phyloP scores from a whole-genome alignment of 2,113 vertebrate species.

The Labeo rohita region DNA sequence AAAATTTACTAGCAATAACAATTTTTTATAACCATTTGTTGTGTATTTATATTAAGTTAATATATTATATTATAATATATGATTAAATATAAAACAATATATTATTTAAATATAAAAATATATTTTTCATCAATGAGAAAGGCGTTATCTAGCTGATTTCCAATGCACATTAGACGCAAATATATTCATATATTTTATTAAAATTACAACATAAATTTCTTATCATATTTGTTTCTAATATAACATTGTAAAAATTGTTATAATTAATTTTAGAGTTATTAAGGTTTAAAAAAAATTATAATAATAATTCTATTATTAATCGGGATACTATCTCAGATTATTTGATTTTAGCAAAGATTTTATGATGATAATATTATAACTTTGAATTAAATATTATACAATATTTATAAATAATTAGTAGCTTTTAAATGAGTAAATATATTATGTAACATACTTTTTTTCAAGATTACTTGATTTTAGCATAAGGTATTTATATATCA shows the following conservation, averaged over 20 bases:
- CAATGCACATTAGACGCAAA: background rate
- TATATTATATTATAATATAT: too few species aligned
- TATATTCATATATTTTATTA: background rate
- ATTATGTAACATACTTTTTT: too few species aligned
- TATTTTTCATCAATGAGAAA: background rate
- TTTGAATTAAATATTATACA: too few species aligned
- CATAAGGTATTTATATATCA: too few species aligned
- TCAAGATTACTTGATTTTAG: too few species aligned
- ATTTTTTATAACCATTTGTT: too few species aligned
- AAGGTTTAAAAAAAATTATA: too few species aligned
- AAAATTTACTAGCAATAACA: too few species aligned
- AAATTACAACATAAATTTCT: background rate
- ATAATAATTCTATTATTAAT: background rate
- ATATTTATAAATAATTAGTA: background rate
- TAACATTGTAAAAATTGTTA: too few species aligned
- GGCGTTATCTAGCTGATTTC: background rate
- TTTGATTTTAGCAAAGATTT: background rate
- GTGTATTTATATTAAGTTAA: background rate
- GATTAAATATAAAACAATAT: background rate
- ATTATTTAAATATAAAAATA: background rate
- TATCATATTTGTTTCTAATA: background rate
- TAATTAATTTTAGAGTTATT: too few species aligned
- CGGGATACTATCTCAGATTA: background rate
- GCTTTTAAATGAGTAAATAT: too few species aligned
- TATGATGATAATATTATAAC: background rate